Conservation (phyloP, 2,888 invertebrate genomes). For the Melinaea menophilus region DNA sequence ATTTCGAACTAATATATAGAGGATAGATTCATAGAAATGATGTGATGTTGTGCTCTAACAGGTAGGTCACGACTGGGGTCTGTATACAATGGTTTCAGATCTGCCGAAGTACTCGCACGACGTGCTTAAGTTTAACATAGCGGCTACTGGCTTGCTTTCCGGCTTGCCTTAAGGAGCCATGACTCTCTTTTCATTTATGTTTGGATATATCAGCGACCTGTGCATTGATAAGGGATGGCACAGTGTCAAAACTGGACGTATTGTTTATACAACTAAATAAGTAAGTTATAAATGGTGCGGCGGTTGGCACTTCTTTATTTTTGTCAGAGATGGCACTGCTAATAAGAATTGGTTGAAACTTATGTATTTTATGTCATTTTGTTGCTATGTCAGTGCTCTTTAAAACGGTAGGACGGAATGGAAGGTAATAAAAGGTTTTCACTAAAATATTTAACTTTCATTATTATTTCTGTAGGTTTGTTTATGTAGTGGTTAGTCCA, state of each 20-base stretch:
- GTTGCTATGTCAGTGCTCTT: too few species aligned
- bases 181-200: constrained; percentile 65
- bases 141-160: constrained; percentile 71
- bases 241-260: constrained; percentile 48
- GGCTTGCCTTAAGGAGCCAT: constrained; percentile 77
- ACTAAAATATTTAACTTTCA: too few species aligned
- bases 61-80: constrained; percentile 78
- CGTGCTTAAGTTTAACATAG: constrained; percentile 73
- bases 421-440: constrained; percentile 58
- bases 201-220: constrained; percentile 70
- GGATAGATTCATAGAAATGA: background rate
- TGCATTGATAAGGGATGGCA: constrained; percentile 41
- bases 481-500: background rate
- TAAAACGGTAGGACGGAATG: too few species aligned
- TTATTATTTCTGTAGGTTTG: background rate
- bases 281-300: too few species aligned
- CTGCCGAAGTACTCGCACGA: constrained; percentile 77
- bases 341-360: too few species aligned
- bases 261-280: constrained; percentile 57
- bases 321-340: too few species aligned
- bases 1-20: background rate
- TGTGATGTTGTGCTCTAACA: constrained; percentile 37
- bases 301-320: too few species aligned
- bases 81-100: constrained; percentile 78
- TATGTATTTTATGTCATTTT: too few species aligned